Percentiles rank a stretch among this genome's conserved stretches.
Evolutionary conservation across 2,113 vertebrate species (phyloP).

Genomic region (Smithornis capensis): DNA sequence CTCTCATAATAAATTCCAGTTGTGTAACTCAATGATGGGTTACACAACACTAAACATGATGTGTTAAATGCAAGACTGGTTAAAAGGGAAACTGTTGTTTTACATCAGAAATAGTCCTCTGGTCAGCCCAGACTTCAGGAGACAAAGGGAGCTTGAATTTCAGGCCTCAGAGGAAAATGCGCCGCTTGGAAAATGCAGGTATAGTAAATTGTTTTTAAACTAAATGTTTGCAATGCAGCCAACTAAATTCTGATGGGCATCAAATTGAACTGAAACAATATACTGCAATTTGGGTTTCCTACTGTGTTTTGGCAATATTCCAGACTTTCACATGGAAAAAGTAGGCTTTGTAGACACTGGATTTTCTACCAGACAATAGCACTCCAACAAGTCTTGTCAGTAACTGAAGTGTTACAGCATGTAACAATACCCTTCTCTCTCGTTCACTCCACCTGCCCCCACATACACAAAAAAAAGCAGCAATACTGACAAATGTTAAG

Average conservation of each 20-base stretch:
- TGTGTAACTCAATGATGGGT: not conserved
- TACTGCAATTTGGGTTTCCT: not conserved
- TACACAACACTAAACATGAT: not conserved
- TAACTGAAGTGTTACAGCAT: not conserved
- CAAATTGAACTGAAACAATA: not conserved
- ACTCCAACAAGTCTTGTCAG: not conserved
- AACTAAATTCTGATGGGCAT: not conserved
- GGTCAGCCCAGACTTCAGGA: not conserved
- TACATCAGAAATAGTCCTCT: not conserved
- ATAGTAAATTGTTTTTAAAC: not conserved
- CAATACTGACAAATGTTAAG: not conserved
- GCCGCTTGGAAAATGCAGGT: not conserved
- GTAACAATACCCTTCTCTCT: not conserved
- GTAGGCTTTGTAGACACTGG: not conserved
- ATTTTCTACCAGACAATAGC: not conserved
- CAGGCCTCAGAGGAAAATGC: not conserved
- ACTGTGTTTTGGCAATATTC: not conserved
- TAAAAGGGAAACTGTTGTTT: not conserved
- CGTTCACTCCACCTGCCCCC: accelerated
- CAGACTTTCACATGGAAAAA: not conserved
- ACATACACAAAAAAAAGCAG: not conserved
- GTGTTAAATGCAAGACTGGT: not conserved
- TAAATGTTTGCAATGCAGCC: not conserved
- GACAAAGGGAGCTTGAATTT: not conserved
- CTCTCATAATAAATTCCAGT: not conserved